Conservation (phyloP, 2,888 invertebrate genomes). For the Cyrtodaria siliqua region DNA sequence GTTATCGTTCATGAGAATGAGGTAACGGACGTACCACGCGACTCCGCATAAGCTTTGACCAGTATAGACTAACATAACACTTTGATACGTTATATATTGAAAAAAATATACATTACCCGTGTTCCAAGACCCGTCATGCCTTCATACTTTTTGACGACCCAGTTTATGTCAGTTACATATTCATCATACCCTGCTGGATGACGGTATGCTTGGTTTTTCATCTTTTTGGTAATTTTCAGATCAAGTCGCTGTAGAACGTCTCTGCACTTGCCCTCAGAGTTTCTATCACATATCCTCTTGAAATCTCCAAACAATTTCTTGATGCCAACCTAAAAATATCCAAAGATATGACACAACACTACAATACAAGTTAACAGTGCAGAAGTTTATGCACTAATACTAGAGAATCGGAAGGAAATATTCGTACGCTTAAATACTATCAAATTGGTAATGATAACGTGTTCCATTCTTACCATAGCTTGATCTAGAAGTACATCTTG, state of each 20-base stretch:
- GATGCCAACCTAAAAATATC: too few relatives aligned
- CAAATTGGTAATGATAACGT: too few relatives aligned
- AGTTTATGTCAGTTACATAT: slow-evolving; percentile 12
- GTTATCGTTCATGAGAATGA: too few relatives aligned
- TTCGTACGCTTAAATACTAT: too few relatives aligned
- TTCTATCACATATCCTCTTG: slow-evolving; percentile 5
- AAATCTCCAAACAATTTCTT: slow-evolving; percentile 4
- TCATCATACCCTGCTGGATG: slow-evolving; percentile 8
- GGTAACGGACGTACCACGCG: too few relatives aligned
- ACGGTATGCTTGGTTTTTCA: not conserved
- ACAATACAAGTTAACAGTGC: too few relatives aligned
- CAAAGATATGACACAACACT: too few relatives aligned
- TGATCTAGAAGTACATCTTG: not conserved
- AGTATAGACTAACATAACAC: too few relatives aligned
- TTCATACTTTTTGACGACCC: slow-evolving; percentile 11
- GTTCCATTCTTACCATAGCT: not conserved
- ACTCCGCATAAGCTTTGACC: too few relatives aligned
- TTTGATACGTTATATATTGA: not conserved
- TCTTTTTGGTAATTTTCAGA: not conserved
- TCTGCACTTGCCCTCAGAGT: not conserved
- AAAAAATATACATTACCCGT: not conserved
- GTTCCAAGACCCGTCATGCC: slow-evolving; percentile 12
- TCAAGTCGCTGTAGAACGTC: slow-evolving; percentile 4
- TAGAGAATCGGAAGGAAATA: too few relatives aligned
- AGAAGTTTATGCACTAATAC: too few relatives aligned